Evolutionary conservation across 2,888 invertebrate genomes (phyloP).

Genomic region (Serripes groenlandicus): DNA sequence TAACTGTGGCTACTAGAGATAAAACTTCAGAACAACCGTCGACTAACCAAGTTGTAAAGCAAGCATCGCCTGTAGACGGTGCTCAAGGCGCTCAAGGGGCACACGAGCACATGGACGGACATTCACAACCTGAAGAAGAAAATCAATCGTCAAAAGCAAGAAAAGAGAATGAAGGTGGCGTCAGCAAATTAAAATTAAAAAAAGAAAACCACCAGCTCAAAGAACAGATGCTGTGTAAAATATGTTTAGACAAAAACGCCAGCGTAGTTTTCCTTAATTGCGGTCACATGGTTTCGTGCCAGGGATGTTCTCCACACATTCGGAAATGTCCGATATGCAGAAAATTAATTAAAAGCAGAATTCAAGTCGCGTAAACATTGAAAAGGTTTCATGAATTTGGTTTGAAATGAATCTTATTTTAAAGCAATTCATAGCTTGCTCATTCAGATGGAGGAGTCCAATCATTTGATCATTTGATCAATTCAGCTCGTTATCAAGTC

Average conservation of each 20-base stretch:
- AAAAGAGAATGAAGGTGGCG: too few species aligned
- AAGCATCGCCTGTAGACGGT: not conserved
- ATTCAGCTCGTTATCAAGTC: too few species aligned
- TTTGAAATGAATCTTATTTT: too few species aligned
- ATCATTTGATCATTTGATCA: too few species aligned
- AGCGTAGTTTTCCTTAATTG: constrained; percentile 95
- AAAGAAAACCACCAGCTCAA: constrained; percentile 10
- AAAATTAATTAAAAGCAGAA: constrained; percentile 92
- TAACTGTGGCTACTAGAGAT: too few species aligned
- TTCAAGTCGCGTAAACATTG: too few species aligned
- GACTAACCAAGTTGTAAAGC: not conserved
- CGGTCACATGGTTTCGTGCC: constrained; percentile 95
- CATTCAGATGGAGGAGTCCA: too few species aligned
- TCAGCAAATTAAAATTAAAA: too few species aligned
- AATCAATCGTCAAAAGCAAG: too few species aligned
- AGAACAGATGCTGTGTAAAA: constrained; percentile 90
- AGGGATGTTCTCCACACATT: constrained; percentile 94
- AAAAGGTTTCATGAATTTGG: too few species aligned
- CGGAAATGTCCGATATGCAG: constrained; percentile 93
- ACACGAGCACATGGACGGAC: not conserved
- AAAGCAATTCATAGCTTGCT: too few species aligned
- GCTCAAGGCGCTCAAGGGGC: not conserved
- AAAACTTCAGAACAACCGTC: not conserved
- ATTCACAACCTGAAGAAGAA: not conserved
- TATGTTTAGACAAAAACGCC: constrained; percentile 96